These are phyloP conservation scores for Holcopasites calliopsidis DNA, from an alignment of 1,140 invertebrate species.

Conservation along the genomic window DNA sequence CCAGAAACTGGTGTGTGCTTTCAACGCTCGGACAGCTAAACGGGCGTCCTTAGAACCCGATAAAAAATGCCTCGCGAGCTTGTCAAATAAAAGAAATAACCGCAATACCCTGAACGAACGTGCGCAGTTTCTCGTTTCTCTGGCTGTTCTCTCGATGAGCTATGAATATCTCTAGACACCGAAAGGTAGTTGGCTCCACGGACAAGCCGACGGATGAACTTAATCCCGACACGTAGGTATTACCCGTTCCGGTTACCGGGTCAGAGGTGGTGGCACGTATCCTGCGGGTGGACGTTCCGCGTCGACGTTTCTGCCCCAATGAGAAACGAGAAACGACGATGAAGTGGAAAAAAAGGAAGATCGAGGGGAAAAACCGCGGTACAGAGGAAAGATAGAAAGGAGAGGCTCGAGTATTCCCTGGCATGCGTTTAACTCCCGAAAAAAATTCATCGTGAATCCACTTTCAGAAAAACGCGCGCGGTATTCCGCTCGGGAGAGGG, in stretches of 20 bases:
- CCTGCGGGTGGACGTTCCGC: neutral
- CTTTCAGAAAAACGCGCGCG: slow-evolving; percentile 46
- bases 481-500: neutral
- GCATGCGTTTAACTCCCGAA: slow-evolving; percentile 49
- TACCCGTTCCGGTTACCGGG: neutral
- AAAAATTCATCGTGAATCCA: slow-evolving; percentile 57
- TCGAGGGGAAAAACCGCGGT: slow-evolving; percentile 9
- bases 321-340: neutral
- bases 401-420: slow-evolving; percentile 27
- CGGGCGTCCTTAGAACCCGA: too few relatives aligned
- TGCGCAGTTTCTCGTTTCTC: too few relatives aligned
- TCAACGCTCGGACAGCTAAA: too few relatives aligned
- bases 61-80: neutral
- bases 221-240: slow-evolving; percentile 9
- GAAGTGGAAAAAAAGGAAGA: neutral
- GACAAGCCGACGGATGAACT: neutral
- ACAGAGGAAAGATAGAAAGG: slow-evolving; percentile 8
- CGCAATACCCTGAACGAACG: neutral
- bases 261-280: too few relatives aligned
- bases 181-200: neutral
- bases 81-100: neutral
- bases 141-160: neutral
- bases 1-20: too few relatives aligned
- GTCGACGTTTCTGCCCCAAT: slow-evolving; percentile 3
- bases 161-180: neutral